Base-by-base conservation (phyloP, 2,113 vertebrate species). In the Synodontis membranacea region DNA sequence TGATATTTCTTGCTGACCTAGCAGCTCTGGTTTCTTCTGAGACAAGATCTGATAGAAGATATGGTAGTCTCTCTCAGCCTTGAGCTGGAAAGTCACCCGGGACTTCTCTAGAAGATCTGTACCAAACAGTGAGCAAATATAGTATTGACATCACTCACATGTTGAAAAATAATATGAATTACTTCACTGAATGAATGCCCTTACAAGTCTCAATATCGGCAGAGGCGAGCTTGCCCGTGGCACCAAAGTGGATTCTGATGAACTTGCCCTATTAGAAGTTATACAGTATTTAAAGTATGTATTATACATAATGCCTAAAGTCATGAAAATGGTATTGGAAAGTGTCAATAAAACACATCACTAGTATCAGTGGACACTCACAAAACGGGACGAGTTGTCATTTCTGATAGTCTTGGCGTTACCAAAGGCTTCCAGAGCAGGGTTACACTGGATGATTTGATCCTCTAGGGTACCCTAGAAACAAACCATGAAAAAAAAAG, bases 1-100 rank as follows among this genome's bases (percentile, higher is more conserved):
- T 58, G 21, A 39, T 54, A n/a, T 72, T 37, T 81, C 44, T 74
- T 48, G 25, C 46, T 82, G 25, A 97, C 96, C 97, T 74, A 97
- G 94, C 64, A 97, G 93, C 84, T 98, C 96, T 1, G 96, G 96
- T 91, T 96, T 98, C 93, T 92, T 95, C 37, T 96, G 97, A 60
- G 97, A 98, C 84, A 97, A 92, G 89, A 98, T 98, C 93, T 98
- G 97, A 90, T 98, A 98, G 94, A 97, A 98, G 91, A 98, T 97
- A 87, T 98, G 97, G 72, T 98, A 98, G 88, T 96, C 97, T 88
- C 97, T 96, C 92, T 98, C 97, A 91, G 96, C 96, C 89, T 95
- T 97, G 44, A 97, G 94, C 93, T 98, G 97, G 89, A 95, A 98
- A 62, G 96, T 97, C 46, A 97, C 96, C 88, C 97, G 95, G 5